A percentile compares a stretch with the other conserved stretches of the same genome.
Conservation (phyloP, 2,113 vertebrate genomes). For the Lagopus leucura region DNA sequence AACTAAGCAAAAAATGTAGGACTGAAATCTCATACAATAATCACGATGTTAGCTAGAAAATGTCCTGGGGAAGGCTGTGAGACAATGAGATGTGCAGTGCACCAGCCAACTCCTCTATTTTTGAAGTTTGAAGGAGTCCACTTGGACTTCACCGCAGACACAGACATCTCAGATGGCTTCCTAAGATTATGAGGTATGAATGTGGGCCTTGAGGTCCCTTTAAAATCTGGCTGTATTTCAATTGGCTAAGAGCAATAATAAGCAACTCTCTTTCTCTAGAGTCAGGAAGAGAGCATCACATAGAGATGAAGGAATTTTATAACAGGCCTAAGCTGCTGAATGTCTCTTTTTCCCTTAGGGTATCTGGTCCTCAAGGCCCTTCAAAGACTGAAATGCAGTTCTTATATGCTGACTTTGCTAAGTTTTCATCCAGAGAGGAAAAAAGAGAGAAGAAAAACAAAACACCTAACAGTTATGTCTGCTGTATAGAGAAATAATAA, state of each 20-base stretch:
- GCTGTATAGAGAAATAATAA: neutral
- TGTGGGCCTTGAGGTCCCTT: neutral
- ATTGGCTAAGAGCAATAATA: neutral
- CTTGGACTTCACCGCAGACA: neutral
- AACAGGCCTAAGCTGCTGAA: slow-evolving; percentile 2
- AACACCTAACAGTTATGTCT: neutral
- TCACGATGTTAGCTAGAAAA: neutral
- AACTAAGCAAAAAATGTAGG: neutral
- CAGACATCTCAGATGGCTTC: neutral
- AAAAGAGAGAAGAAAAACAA: neutral
- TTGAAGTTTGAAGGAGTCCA: neutral
- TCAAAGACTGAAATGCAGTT: slow-evolving; percentile 8
- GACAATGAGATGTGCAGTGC: neutral
- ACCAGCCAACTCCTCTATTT: fast-evolving
- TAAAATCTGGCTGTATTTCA: neutral
- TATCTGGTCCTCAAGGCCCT: slow-evolving; percentile 5
- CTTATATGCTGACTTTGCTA: slow-evolving; percentile 11
- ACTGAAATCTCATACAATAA: neutral
- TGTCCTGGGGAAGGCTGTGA: fast-evolving
- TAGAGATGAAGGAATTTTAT: slow-evolving; percentile 12
- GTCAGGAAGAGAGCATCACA: neutral
- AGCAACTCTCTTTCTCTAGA: neutral
- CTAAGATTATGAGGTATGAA: neutral
- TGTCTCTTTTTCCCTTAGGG: slow-evolving; percentile 10
- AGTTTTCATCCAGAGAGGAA: neutral